A percentile compares a stretch with the other conserved stretches of the same genome.
phyloP scores from a whole-genome alignment of 2,797 vertebrate genomes.

The Leucoraja ocellata region DNA sequence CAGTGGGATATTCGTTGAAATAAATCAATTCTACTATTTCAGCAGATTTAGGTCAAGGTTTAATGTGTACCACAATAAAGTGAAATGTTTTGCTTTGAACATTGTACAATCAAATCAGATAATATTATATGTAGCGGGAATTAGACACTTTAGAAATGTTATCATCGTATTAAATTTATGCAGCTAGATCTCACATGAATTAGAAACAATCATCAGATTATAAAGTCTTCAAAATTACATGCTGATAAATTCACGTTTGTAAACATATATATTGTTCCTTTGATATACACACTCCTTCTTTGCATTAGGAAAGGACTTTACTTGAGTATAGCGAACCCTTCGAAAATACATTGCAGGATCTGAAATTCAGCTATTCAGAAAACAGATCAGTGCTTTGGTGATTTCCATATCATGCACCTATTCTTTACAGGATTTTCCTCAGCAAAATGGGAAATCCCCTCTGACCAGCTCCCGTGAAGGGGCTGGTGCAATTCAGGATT shows the following conservation, averaged over 20 bases:
- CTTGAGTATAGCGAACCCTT: neutral
- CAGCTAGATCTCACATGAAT: neutral
- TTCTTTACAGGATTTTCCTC: neutral
- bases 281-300: neutral
- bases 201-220: neutral
- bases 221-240: neutral
- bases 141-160: neutral
- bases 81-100: no score
- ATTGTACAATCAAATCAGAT: no score
- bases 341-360: neutral
- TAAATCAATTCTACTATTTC: neutral
- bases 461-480: neutral
- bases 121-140: neutral
- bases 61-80: no score
- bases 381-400: neutral
- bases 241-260: neutral
- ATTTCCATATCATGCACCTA: neutral
- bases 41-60: neutral
- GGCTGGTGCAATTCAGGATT: neutral
- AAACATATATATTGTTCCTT: neutral
- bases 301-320: neutral
- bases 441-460: neutral
- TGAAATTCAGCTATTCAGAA: neutral
- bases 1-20: neutral
- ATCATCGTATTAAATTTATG: neutral